Conservation (phyloP, 23 tunicate genomes). For the Oikopleura albicans region DNA sequence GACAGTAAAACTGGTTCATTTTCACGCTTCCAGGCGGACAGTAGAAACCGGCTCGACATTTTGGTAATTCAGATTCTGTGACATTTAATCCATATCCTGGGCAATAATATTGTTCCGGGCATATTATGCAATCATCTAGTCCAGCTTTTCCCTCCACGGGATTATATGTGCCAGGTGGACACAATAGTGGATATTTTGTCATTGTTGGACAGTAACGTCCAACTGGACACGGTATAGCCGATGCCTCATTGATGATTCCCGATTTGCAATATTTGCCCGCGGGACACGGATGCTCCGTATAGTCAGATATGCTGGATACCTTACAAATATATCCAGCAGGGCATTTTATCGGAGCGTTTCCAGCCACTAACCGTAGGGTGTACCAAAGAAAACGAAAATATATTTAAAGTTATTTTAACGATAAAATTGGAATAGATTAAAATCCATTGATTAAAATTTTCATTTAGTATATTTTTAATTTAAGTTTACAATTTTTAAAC, state of each 20-base stretch:
- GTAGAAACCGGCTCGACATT: slow-evolving; percentile 32
- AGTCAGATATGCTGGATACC: slow-evolving; percentile 28
- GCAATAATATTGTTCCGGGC: neutral
- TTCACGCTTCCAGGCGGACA: slow-evolving; percentile 25
- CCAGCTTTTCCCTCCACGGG: neutral
- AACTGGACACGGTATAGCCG: slow-evolving; percentile 76
- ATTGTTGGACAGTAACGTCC: slow-evolving; percentile 51
- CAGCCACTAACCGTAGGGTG: neutral
- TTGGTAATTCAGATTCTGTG: neutral
- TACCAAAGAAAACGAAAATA: too few species aligned
- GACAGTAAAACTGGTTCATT: neutral
- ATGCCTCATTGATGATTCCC: too few species aligned
- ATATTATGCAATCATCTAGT: neutral
- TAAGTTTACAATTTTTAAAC: too few species aligned
- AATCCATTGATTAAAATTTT: too few species aligned
- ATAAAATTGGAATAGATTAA: too few species aligned
- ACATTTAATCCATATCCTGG: slow-evolving; percentile 17
- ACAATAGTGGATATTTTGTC: slow-evolving; percentile 20
- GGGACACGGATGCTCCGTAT: slow-evolving; percentile 48
- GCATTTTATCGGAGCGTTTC: slow-evolving; percentile 30
- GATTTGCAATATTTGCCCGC: slow-evolving; percentile 36
- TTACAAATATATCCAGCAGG: slow-evolving; percentile 44
- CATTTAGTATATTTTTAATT: too few species aligned
- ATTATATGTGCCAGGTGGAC: slow-evolving; percentile 45
- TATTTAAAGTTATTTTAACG: too few species aligned